A percentile compares a stretch with the other conserved stretches of the same genome.
Conservation (phyloP, 2,888 invertebrate genomes). For the Psylliodes chrysocephalus region DNA sequence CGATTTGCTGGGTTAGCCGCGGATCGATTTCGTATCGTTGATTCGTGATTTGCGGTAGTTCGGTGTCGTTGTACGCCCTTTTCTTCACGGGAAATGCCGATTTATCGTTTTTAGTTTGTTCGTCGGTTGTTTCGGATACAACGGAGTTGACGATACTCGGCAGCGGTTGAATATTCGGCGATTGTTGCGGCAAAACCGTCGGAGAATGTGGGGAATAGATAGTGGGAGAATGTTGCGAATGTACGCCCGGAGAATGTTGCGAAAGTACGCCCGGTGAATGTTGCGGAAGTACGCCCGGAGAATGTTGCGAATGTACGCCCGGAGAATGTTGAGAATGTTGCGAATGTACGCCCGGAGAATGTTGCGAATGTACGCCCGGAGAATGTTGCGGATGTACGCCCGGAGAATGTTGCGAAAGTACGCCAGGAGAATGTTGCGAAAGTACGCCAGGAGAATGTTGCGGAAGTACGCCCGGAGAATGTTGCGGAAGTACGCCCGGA, state of each 20-base stretch:
- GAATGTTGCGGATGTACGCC: constrained; percentile 39
- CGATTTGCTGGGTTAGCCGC: constrained; percentile 36
- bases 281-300: constrained; percentile 44
- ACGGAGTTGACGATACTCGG: constrained; percentile 8
- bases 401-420: constrained; percentile 34
- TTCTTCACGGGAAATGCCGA: constrained; percentile 73
- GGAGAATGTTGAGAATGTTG: constrained; percentile 45
- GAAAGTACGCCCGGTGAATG: constrained; percentile 44
- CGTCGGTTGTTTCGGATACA: constrained; percentile 38
- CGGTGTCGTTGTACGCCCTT: constrained; percentile 69
- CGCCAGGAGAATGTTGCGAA: constrained; percentile 39
- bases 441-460: constrained; percentile 44
- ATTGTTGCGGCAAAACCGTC: constrained; percentile 37
- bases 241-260: constrained; percentile 37
- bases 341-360: constrained; percentile 39
- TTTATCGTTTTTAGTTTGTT: constrained; percentile 42
- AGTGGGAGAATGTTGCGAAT: constrained; percentile 33
- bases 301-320: constrained; percentile 44
- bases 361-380: constrained; percentile 37
- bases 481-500: constrained; percentile 44
- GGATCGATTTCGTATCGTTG: constrained; percentile 43
- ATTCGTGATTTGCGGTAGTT: constrained; percentile 47
- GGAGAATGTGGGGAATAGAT: constrained; percentile 42
- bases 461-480: constrained; percentile 38
- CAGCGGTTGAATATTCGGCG: constrained; percentile 34